These are phyloP conservation scores for Arctia plantaginis DNA, from an alignment of 2,888 invertebrate species.

Conservation along the genomic window DNA sequence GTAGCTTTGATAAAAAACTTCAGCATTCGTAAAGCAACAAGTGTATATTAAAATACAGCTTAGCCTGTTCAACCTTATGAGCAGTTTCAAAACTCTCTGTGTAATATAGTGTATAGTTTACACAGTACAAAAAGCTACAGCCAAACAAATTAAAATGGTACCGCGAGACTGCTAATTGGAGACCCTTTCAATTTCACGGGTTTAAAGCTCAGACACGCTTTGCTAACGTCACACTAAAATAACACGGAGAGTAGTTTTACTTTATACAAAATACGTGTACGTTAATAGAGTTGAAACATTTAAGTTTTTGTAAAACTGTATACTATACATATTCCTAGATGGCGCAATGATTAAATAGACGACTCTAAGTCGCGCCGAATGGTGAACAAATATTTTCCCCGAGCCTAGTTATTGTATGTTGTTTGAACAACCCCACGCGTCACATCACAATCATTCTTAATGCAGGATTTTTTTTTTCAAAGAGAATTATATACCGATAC, in stretches of 20 bases:
- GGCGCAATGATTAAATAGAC: background rate
- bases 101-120: background rate
- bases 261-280: constrained; percentile 5
- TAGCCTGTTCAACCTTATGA: background rate
- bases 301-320: background rate
- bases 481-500: too few relatives aligned
- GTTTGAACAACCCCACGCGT: background rate
- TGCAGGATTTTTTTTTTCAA: too few relatives aligned
- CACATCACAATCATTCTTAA: background rate
- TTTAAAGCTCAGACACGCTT: constrained; percentile 28
- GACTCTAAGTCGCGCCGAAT: background rate
- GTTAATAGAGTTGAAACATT: background rate
- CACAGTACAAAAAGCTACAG: constrained; percentile 2
- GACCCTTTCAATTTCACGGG: constrained; percentile 60
- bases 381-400: background rate
- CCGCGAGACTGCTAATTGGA: constrained; percentile 39
- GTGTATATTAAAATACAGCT: background rate
- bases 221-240: constrained; percentile 10
- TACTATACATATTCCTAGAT: background rate
- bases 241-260: constrained; percentile 8
- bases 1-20: background rate
- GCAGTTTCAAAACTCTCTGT: constrained; percentile 1
- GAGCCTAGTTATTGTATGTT: background rate
- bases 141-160: constrained; percentile 20
- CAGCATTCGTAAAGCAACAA: background rate